Evolutionary conservation across 2,113 vertebrate species (phyloP).

Genomic region (Ochotona princeps): DNA sequence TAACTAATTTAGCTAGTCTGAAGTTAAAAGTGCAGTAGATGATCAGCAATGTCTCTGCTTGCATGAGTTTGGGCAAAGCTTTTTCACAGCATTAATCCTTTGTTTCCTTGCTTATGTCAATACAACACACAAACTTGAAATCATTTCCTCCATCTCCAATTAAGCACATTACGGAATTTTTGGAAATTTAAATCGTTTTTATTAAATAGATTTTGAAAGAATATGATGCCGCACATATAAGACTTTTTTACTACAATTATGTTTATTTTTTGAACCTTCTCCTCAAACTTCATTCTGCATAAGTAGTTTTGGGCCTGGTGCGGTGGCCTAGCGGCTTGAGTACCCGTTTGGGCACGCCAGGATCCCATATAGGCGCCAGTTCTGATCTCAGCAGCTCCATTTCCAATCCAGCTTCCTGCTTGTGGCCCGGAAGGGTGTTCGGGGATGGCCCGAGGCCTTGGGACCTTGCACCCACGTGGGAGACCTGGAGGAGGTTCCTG

Average conservation of each 20-base stretch:
- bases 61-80: not conserved
- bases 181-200: not conserved
- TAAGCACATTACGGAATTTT: not conserved
- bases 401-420: too few species aligned
- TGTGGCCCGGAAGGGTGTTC: too few species aligned
- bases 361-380: too few species aligned
- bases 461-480: too few species aligned
- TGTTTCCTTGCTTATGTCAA: not conserved
- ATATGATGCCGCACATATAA: not conserved
- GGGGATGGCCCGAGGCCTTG: too few species aligned
- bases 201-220: constrained; percentile 28
- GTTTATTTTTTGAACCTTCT: constrained; percentile 12
- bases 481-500: too few species aligned
- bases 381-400: too few species aligned
- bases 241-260: not conserved
- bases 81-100: not conserved
- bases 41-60: constrained; percentile 7
- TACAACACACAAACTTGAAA: not conserved
- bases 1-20: not conserved
- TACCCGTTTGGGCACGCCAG: too few species aligned
- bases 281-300: not conserved
- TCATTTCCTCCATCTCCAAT: not conserved
- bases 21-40: not conserved
- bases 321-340: too few species aligned
- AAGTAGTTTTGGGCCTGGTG: not conserved